A percentile compares a stretch with the other conserved stretches of the same genome.
phyloP scores from a whole-genome alignment of 2,797 vertebrate species.

The Argya squamiceps region DNA sequence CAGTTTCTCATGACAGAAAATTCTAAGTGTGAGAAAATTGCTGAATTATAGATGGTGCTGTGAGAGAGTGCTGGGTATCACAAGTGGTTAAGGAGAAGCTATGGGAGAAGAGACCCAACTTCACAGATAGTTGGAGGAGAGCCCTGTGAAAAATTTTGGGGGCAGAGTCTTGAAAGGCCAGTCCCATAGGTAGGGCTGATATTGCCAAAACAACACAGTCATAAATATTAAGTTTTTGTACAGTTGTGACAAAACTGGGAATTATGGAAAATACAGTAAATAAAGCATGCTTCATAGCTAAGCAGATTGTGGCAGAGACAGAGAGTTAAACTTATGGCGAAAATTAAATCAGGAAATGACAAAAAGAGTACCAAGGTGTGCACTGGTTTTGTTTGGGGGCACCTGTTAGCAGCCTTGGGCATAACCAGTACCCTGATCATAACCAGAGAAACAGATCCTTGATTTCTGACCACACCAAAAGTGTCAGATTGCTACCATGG shows the following conservation, averaged over 20 bases:
- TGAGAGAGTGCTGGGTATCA: not conserved
- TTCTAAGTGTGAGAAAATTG: not conserved
- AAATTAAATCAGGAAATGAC: not conserved
- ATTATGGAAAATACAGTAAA: not conserved
- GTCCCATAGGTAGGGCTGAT: not conserved
- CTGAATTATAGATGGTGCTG: not conserved
- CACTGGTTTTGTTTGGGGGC: rapidly evolving
- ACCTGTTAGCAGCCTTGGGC: rapidly evolving
- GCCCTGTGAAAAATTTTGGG: rapidly evolving
- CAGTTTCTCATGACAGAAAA: not conserved
- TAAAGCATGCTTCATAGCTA: not conserved
- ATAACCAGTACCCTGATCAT: not conserved
- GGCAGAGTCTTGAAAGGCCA: not conserved
- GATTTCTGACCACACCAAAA: not conserved
- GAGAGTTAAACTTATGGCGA: not conserved
- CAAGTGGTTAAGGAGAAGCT: not conserved
- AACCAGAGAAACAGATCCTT: not conserved
- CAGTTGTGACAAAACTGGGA: not conserved
- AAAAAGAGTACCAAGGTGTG: not conserved
- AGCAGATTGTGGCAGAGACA: not conserved
- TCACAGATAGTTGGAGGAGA: not conserved
- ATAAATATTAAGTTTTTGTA: not conserved
- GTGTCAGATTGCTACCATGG: not conserved
- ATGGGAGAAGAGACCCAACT: not conserved
- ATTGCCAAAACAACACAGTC: not conserved